Percentiles rank a stretch among this genome's conserved stretches.
These are phyloP conservation scores for Drosophila anomelani DNA, from an alignment of 2,888 invertebrate species.

Conservation along the genomic window DNA sequence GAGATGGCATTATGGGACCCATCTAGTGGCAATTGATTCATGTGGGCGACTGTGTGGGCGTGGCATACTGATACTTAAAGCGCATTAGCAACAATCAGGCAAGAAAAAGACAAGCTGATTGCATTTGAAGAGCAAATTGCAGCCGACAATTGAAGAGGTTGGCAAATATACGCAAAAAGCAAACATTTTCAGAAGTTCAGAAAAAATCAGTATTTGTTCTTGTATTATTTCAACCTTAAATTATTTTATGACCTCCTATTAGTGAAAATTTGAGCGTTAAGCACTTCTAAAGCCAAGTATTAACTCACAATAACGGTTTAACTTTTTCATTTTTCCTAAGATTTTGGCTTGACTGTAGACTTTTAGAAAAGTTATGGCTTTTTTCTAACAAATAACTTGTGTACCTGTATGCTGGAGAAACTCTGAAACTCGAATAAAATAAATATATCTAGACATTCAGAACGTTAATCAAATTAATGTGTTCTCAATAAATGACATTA, in stretches of 20 bases:
- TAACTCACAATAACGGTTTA: neutral
- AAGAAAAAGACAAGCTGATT: constrained; percentile 53
- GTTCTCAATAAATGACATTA: constrained; percentile 74
- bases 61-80: constrained; percentile 42
- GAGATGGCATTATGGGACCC: constrained; percentile 41
- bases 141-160: constrained; percentile 64
- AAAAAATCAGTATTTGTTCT: neutral
- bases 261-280: too few relatives aligned
- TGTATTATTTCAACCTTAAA: neutral
- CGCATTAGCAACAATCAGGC: constrained; percentile 57
- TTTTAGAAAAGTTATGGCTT: neutral
- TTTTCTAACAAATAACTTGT: constrained; percentile 4
- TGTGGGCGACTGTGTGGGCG: constrained; percentile 38
- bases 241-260: too few relatives aligned
- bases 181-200: neutral
- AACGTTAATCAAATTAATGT: constrained; percentile 75
- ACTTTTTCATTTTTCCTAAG: neutral
- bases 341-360: rapidly evolving
- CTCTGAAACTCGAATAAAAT: constrained; percentile 38
- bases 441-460: constrained; percentile 31
- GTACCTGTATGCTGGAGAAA: neutral
- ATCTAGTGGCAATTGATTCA: constrained; percentile 73
- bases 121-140: constrained; percentile 71
- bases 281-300: too few relatives aligned
- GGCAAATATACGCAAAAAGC: constrained; percentile 54